Evolutionary conservation across 2,888 invertebrate species (phyloP), one percentile per base, ranked within the genome.

Genomic region (Dorcus hopei): DNA sequence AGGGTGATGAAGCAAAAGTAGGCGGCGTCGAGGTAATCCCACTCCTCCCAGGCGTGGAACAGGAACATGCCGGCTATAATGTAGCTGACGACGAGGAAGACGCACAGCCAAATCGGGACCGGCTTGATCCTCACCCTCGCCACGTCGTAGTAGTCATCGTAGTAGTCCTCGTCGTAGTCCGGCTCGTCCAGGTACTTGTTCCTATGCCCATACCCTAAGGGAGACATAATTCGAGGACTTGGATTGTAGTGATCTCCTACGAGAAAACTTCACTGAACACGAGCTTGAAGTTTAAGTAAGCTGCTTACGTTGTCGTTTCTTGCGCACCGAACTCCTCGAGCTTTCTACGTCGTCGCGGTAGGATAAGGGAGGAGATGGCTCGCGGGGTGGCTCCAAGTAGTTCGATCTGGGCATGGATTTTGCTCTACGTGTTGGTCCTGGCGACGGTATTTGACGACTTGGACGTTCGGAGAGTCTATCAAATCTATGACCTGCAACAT

Each of bases 1-100:
- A 95, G 82, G 0, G 95, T 95, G 68, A 95, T 93, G 80, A 95
- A 95, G 78, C 95, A 95, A 79, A 95, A 95, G 78, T 95, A 95
- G 2, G 93, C 93, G 0, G 93, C 90, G 75, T 95, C 93, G 59
- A 94, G 81, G 72, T 90, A 91, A 0, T 85, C 84, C 95, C 95
- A 95, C 16, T 83, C 80, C 79, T 95, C 95, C 92, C 93, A 94
- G 49, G 85, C 83, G 68, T 86, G 85, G 80, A 95, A 95, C 8
- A 95, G 83, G 70, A 88, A 91, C 2, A 94, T 94, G 9, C 95
- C 95, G 0, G 90, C 92, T 54, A 94, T 83, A 67, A 95, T 95
- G 79, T 95, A 95, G 59, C 93, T 90, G 23, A 95, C 87, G 23
- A 95, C 94, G 48, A 95, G 82, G 70, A 91, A 89, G 54, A 94